Evolutionary conservation across 2,888 invertebrate species (phyloP).

Genomic region (Cylloceria caligata): DNA sequence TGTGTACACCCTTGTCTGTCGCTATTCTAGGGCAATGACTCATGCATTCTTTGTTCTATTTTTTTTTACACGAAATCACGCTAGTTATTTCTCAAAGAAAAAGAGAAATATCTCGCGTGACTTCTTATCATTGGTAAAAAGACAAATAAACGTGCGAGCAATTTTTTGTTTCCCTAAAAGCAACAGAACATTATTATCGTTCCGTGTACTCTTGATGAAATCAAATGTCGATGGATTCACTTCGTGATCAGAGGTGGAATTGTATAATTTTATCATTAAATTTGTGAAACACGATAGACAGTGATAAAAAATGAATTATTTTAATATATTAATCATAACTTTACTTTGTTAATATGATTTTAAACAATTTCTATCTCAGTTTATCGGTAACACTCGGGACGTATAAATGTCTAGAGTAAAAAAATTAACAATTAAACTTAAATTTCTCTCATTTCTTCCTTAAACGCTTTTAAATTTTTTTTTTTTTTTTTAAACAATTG

Average conservation of each 20-base stretch:
- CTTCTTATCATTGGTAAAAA: background rate
- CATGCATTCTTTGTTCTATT: conserved; percentile 25
- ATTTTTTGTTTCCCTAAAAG: background rate
- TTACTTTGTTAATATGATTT: too few relatives aligned
- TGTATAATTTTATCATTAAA: too few relatives aligned
- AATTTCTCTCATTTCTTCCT: background rate
- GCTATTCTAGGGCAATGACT: conserved; percentile 43
- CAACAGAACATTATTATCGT: background rate
- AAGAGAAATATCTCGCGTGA: background rate
- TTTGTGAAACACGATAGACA: too few relatives aligned
- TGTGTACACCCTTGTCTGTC: conserved; percentile 11
- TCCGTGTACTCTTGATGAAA: background rate
- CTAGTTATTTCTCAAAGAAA: background rate
- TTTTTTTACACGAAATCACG: background rate
- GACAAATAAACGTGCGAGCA: background rate
- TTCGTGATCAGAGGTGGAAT: too few relatives aligned
- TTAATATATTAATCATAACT: too few relatives aligned
- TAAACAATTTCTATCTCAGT: too few relatives aligned
- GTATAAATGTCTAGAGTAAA: background rate
- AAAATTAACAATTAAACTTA: background rate
- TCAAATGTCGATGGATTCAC: background rate
- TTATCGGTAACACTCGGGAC: background rate
- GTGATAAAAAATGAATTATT: too few relatives aligned
- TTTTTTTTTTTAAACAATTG: too few relatives aligned
- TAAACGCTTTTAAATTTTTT: background rate